Evolutionary conservation across 2,113 vertebrate genomes (phyloP), one percentile per base, ranked within the genome.

Genomic region (Rutilus rutilus): DNA sequence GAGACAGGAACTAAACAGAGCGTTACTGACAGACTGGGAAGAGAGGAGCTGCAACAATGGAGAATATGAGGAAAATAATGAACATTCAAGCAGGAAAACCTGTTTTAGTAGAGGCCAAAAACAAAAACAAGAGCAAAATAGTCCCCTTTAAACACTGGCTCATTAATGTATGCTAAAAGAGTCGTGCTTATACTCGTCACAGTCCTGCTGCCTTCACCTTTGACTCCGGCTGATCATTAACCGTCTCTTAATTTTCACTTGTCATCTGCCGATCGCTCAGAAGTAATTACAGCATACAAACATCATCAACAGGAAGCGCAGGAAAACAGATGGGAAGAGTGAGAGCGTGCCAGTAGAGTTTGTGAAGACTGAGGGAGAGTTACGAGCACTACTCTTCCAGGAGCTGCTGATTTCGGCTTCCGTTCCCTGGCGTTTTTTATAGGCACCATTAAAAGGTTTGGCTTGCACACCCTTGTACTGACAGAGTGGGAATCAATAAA

Each of bases 381-480:
- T 57, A 23, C 14, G 50, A 52, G 50, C 50, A 52, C 33, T 42
- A 2, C 19, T 23, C 33, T 42, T 39, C 33, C 47, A 76, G 45
- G n/a, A 76, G 73, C 45, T 69, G 33, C 19, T 30, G 45, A 76
- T 47, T 27, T 19, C 25, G 3, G 45, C n/a, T 76, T 57, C 52
- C 2, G 17, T 19, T 54, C 52, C 52, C 17, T 17, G 14, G 7
- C 74, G n/a, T 30, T 47, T 50, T 74, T 80, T 74, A 73, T 45
- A 60, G 65, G 25, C 33, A 19, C 59, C 52, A 86, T 86, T 86
- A 73, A 74, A 71, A 59, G 27, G 59, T 19, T 12, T 85, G 84
- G 75, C 84, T 71, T 21, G 30, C 30, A 54, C 57, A 62, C 50
- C 14, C 64, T 27, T 39, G 2, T 69, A 57, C 11, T 36, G 78